These are phyloP conservation scores for Dasypolia templi DNA, from an alignment of 2,888 invertebrate species.

Conservation along the genomic window DNA sequence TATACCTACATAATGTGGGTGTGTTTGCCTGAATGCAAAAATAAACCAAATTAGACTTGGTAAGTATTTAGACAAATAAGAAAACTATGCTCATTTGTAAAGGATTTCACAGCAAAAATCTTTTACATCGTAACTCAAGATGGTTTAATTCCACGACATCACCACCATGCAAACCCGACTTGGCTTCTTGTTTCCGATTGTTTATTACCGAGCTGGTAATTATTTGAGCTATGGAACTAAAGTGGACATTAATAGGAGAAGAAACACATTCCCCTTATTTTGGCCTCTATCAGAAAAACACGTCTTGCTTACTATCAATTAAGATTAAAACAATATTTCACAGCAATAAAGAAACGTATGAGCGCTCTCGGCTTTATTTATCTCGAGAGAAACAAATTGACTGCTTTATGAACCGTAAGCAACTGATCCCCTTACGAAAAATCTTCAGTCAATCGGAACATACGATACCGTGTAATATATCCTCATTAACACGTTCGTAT, in stretches of 20 bases:
- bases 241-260: too few species aligned
- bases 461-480: conserved; percentile 75
- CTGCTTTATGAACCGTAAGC: conserved; percentile 82
- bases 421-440: conserved; percentile 81
- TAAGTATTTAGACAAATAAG: too few species aligned
- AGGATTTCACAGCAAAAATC: too few species aligned
- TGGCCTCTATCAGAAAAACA: not conserved
- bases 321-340: conserved; percentile 55
- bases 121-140: too few species aligned
- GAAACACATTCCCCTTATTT: not conserved
- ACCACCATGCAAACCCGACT: too few species aligned
- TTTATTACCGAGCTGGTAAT: too few species aligned
- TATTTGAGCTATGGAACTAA: too few species aligned
- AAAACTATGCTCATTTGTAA: too few species aligned
- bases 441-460: conserved; percentile 82
- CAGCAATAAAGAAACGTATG: conserved; percentile 55
- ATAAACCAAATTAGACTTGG: too few species aligned
- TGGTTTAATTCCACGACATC: too few species aligned
- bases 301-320: conserved; percentile 4
- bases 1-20: too few species aligned
- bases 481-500: conserved; percentile 58
- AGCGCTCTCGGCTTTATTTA: conserved; percentile 55
- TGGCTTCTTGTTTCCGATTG: not conserved
- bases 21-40: too few species aligned
- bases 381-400: conserved; percentile 72